Evolutionary conservation across 2,113 vertebrate species (phyloP).

Genomic region (Cyprinodon tularosa): DNA sequence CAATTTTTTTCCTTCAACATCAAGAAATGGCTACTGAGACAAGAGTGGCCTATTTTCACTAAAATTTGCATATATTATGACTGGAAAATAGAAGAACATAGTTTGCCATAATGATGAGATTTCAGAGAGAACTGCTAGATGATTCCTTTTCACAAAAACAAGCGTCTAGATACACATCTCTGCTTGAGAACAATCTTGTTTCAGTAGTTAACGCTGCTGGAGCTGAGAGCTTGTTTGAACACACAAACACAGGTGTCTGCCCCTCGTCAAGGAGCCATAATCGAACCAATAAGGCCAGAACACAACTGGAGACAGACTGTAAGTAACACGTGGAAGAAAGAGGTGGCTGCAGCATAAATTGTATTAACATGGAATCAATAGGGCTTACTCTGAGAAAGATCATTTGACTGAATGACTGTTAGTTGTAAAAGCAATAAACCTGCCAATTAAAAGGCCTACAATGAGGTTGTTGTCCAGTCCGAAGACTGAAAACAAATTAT

Average conservation of each 20-base stretch:
- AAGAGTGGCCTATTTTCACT: not conserved
- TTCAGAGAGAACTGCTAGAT: not conserved
- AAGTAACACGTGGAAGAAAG: constrained; percentile 6
- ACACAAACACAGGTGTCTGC: constrained; percentile 11
- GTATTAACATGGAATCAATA: constrained; percentile 20
- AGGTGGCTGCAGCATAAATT: constrained; percentile 20
- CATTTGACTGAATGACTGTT: not conserved
- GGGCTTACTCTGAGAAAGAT: not conserved
- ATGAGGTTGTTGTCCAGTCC: not conserved
- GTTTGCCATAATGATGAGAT: constrained; percentile 4
- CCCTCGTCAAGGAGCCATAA: not conserved
- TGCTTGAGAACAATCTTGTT: constrained; percentile 38
- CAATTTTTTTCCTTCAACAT: not conserved
- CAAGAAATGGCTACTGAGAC: not conserved
- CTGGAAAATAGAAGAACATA: constrained; percentile 3
- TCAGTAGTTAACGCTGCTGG: constrained; percentile 27
- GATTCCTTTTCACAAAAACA: constrained; percentile 22
- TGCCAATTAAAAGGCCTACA: not conserved
- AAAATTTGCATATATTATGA: not conserved
- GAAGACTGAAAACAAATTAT: not conserved
- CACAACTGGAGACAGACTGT: not conserved
- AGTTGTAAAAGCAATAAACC: not conserved
- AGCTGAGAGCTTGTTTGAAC: constrained; percentile 11
- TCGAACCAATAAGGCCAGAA: not conserved
- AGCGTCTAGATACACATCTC: constrained; percentile 34